Evolutionary conservation across 2,113 vertebrate species (phyloP).

Genomic region (Crotalus helleri): DNA sequence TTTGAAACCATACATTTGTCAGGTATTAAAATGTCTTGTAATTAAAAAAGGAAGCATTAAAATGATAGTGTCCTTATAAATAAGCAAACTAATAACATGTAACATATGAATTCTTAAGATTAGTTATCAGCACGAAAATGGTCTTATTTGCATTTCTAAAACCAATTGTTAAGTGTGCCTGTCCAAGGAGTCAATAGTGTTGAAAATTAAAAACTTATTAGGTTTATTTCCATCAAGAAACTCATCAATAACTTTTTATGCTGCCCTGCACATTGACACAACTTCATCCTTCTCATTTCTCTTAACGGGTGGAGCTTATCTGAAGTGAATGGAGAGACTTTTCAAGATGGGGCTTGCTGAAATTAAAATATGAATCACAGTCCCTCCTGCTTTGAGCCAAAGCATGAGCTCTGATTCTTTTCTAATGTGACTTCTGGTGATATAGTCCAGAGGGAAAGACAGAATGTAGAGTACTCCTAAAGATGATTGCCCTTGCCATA

Average conservation of each 20-base stretch:
- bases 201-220: neutral
- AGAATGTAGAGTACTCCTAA: neutral
- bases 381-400: too few species aligned
- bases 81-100: slow-evolving; percentile 41
- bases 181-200: neutral
- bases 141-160: neutral
- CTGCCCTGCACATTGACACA: neutral
- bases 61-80: slow-evolving; percentile 22
- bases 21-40: slow-evolving; percentile 48
- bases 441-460: neutral
- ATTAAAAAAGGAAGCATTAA: slow-evolving; percentile 23
- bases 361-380: neutral
- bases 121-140: slow-evolving; percentile 10
- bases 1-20: slow-evolving; percentile 41
- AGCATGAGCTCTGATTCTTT: neutral
- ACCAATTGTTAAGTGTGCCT: neutral
- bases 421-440: neutral
- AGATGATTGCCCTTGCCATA: neutral
- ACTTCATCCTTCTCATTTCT: neutral
- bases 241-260: neutral
- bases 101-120: slow-evolving; percentile 24
- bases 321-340: neutral
- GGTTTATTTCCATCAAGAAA: neutral
- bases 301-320: neutral
- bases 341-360: neutral